Percentiles rank a stretch among this genome's conserved stretches.
These are phyloP conservation scores for Solenopsis invicta DNA, from an alignment of 1,140 invertebrate species.

Conservation along the genomic window DNA sequence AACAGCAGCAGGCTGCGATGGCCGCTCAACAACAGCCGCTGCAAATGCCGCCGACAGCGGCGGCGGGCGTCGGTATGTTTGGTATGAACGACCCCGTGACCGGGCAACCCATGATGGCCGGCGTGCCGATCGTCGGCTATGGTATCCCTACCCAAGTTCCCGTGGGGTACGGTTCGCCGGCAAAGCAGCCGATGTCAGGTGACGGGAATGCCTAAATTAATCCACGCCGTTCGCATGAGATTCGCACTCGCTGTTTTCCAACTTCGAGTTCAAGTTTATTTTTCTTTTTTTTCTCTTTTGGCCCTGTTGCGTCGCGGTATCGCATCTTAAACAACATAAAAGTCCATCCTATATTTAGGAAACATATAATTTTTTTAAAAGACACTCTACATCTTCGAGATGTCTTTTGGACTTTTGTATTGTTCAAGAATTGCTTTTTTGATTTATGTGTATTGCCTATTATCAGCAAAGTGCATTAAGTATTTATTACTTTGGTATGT, in stretches of 20 bases:
- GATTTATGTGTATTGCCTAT: neutral
- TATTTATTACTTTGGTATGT: neutral
- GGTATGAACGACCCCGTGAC: constrained; percentile 67
- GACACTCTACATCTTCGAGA: neutral
- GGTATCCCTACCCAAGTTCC: constrained; percentile 81
- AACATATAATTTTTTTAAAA: neutral
- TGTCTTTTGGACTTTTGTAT: constrained; percentile 23
- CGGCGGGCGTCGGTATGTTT: constrained; percentile 77
- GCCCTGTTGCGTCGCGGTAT: neutral
- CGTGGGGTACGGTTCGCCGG: constrained; percentile 88
- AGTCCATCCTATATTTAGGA: neutral
- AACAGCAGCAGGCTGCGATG: constrained; percentile 74
- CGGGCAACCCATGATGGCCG: constrained; percentile 76
- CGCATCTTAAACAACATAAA: neutral
- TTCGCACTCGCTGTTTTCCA: constrained; percentile 42
- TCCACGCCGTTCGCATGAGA: constrained; percentile 63
- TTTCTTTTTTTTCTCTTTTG: constrained; percentile 5
- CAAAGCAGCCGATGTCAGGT: constrained; percentile 88
- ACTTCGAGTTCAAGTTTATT: constrained; percentile 2
- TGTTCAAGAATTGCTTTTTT: neutral
- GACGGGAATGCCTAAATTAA: constrained; percentile 80
- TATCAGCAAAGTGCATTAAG: neutral
- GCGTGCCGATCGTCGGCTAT: constrained; percentile 76
- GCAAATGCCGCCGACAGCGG: constrained; percentile 73
- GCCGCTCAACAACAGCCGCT: constrained; percentile 81